Percentiles rank a stretch among this genome's conserved stretches.
phyloP scores from a whole-genome alignment of 2,888 invertebrate genomes.

The Cylindroiulus punctatus region DNA sequence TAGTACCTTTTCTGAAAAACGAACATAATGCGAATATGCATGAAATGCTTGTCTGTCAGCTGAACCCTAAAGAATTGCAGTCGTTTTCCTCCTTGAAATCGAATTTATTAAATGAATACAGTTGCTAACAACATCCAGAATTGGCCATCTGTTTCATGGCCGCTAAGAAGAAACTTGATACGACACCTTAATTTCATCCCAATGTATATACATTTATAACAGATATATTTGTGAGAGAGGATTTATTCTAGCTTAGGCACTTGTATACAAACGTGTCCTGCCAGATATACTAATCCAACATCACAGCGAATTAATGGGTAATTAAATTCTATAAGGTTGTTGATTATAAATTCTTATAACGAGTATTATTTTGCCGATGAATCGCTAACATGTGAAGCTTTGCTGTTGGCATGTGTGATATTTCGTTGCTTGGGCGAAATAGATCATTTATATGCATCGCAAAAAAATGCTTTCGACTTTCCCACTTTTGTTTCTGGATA shows the following conservation, averaged over 20 bases:
- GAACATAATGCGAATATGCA: neutral
- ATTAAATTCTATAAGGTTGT: conserved; percentile 33
- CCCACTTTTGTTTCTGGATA: neutral
- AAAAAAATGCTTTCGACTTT: neutral
- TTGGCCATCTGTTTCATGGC: neutral
- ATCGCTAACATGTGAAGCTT: neutral
- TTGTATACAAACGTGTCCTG: conserved; percentile 27
- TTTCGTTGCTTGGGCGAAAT: neutral
- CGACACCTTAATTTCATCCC: neutral
- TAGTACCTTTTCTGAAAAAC: too few relatives aligned
- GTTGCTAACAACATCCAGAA: neutral
- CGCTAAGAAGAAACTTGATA: neutral
- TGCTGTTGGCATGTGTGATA: neutral
- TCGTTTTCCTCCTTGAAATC: neutral
- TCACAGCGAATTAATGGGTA: conserved; percentile 13
- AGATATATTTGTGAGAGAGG: neutral
- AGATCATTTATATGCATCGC: neutral
- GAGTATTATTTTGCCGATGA: neutral
- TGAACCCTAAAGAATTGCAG: neutral
- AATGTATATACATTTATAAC: neutral
- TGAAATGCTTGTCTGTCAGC: neutral
- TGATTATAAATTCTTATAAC: neutral
- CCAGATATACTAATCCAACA: neutral
- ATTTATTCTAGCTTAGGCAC: conserved; percentile 1
- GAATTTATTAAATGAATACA: conserved; percentile 14